Evolutionary conservation across 2,888 invertebrate species (phyloP).

Genomic region (Drosophila multiciliata): DNA sequence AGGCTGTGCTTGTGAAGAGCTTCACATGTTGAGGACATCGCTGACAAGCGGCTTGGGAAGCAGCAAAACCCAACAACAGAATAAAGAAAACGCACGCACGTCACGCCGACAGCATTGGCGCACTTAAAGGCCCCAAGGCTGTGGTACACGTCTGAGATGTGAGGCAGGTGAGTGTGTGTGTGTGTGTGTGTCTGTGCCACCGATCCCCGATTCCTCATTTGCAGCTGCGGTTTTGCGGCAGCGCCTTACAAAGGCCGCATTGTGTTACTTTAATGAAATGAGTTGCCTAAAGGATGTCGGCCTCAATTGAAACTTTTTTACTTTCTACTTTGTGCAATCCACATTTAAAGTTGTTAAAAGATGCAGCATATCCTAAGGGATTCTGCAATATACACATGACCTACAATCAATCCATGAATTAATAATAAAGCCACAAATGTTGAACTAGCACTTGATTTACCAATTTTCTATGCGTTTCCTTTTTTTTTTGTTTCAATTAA

Average conservation of each 20-base stretch:
- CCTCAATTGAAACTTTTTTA: constrained; percentile 36
- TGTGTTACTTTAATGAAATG: constrained; percentile 77
- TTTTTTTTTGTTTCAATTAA: constrained; percentile 22
- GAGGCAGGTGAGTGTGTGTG: not conserved
- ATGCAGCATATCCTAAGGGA: constrained; percentile 43
- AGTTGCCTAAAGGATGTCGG: constrained; percentile 62
- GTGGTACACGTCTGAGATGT: constrained; percentile 42
- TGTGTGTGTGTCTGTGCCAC: constrained; percentile 21
- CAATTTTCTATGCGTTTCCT: constrained; percentile 24
- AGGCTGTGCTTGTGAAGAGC: constrained; percentile 17
- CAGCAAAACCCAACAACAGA: constrained; percentile 52
- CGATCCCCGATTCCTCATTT: constrained; percentile 45
- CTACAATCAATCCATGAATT: constrained; percentile 63
- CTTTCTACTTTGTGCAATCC: constrained; percentile 39
- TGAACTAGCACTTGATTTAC: constrained; percentile 10
- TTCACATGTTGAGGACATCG: constrained; percentile 47
- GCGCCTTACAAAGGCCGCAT: constrained; percentile 67
- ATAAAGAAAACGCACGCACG: constrained; percentile 78
- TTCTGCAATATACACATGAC: constrained; percentile 62
- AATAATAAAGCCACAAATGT: constrained; percentile 18
- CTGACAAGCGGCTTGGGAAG: constrained; percentile 47
- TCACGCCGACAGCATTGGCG: constrained; percentile 73
- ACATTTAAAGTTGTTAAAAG: constrained; percentile 64
- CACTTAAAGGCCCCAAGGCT: constrained; percentile 70
- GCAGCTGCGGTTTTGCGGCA: constrained; percentile 61